A percentile compares a stretch with the other conserved stretches of the same genome.
phyloP scores from a whole-genome alignment of 2,797 vertebrate genomes.

The Xyrichtys novacula region DNA sequence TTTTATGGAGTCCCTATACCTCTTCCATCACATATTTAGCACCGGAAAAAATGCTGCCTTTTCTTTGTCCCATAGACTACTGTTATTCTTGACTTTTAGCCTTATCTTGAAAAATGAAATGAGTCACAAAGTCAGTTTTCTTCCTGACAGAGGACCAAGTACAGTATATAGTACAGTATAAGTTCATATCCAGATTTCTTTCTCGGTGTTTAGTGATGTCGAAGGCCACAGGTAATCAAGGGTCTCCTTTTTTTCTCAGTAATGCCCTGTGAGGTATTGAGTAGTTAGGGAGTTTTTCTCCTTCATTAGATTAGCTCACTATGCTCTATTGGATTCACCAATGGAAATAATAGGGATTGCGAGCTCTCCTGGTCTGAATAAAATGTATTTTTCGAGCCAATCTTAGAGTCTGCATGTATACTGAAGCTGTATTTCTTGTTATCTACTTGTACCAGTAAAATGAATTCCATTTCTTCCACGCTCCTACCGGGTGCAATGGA shows the following conservation, averaged over 20 bases:
- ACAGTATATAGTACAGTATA: constrained; percentile 4
- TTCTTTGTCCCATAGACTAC: constrained; percentile 28
- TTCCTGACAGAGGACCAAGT: constrained; percentile 7
- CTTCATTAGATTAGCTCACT: not conserved
- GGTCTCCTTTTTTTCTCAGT: not conserved
- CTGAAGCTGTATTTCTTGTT: not conserved
- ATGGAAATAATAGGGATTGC: not conserved
- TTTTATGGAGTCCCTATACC: constrained; percentile 70
- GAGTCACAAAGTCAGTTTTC: constrained; percentile 35
- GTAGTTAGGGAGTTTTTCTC: not conserved
- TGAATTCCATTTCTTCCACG: not conserved
- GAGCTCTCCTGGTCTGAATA: not conserved
- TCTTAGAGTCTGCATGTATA: not conserved
- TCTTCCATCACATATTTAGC: constrained; percentile 63
- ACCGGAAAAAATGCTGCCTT: constrained; percentile 40
- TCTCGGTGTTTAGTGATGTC: not conserved
- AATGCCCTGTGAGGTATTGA: not conserved
- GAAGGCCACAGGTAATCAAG: not conserved
- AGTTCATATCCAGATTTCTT: constrained; percentile 1
- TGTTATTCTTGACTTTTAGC: constrained; percentile 27
- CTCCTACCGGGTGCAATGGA: not conserved
- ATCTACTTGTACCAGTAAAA: not conserved
- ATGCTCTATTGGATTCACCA: not conserved
- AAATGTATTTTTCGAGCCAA: not conserved
- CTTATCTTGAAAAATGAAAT: constrained; percentile 16